Conservation (phyloP, 2,113 vertebrate species). For the Holacanthus passer region DNA sequence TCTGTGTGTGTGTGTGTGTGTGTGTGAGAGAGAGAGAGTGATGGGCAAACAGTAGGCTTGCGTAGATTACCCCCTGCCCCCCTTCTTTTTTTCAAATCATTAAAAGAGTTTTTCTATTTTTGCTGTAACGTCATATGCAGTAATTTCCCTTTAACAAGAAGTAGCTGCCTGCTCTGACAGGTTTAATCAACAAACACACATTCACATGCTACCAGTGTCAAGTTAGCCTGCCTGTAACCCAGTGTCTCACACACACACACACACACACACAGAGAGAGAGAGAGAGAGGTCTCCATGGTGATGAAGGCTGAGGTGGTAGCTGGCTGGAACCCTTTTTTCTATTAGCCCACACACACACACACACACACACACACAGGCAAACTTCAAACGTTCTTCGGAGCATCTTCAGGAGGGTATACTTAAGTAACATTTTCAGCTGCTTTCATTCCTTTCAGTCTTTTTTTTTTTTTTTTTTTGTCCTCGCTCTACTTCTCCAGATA, state of each 20-base stretch:
- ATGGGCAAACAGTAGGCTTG: not conserved
- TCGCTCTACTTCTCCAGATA: constrained; percentile 27
- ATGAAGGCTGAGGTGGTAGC: constrained; percentile 45
- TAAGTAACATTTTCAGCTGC: constrained; percentile 39
- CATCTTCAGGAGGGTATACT: constrained; percentile 33
- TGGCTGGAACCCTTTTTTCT: constrained; percentile 43
- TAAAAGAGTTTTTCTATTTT: constrained; percentile 6
- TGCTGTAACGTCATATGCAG: constrained; percentile 16
- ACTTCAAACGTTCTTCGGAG: constrained; percentile 37
- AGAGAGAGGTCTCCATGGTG: constrained; percentile 63
- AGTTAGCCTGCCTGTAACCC: constrained; percentile 5
- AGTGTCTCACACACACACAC: constrained; percentile 5
- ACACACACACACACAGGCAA: constrained; percentile 11
- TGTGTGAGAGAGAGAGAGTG: not conserved
- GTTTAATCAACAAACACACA: constrained; percentile 34
- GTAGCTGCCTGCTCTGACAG: constrained; percentile 16
- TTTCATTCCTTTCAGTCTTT: constrained; percentile 25
- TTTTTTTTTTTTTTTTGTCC: not conserved
- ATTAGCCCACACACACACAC: constrained; percentile 14
- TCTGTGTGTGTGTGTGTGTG: constrained; percentile 4
- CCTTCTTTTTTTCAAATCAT: not conserved
- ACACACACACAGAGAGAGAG: constrained; percentile 13
- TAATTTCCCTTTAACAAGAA: constrained; percentile 42
- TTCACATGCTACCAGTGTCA: not conserved
- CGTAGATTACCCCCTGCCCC: too few relatives aligned